A percentile compares a stretch with the other conserved stretches of the same genome.
Evolutionary conservation across 1,140 invertebrate genomes (phyloP).

Genomic region (Leptinotarsa lineolata): DNA sequence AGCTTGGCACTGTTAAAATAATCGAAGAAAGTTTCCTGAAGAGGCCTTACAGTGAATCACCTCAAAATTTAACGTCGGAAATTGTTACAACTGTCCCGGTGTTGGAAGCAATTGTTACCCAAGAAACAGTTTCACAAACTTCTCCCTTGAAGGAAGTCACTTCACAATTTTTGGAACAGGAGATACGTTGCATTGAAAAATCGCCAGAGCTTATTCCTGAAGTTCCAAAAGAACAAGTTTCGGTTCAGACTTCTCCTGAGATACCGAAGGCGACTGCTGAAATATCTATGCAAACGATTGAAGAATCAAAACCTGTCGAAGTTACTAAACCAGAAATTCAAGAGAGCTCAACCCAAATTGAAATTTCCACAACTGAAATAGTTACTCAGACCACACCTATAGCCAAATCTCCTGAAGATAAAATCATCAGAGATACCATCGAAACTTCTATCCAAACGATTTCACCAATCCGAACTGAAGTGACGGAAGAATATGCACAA

Average conservation of each 20-base stretch:
- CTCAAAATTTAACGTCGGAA: conserved; percentile 57
- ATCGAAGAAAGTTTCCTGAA: conserved; percentile 64
- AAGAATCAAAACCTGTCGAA: conserved; percentile 45
- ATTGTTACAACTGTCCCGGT: conserved; percentile 64
- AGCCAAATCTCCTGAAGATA: conserved; percentile 45
- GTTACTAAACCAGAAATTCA: conserved; percentile 43
- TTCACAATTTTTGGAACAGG: conserved; percentile 30
- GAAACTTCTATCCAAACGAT: conserved; percentile 64
- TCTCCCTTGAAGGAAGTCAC: conserved; percentile 48
- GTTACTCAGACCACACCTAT: conserved; percentile 46
- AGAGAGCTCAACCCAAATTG: conserved; percentile 52
- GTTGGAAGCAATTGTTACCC: conserved; percentile 61
- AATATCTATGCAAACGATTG: conserved; percentile 56
- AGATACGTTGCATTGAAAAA: conserved; percentile 8
- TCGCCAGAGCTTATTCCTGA: conserved; percentile 8
- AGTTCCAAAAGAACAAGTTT: conserved; percentile 55
- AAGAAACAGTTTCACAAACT: conserved; percentile 59
- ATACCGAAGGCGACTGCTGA: conserved; percentile 54
- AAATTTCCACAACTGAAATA: conserved; percentile 41
- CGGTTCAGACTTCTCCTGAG: conserved; percentile 66
- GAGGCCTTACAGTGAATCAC: conserved; percentile 55
- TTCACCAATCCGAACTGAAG: conserved; percentile 47
- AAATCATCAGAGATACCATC: conserved; percentile 51
- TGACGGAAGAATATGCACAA: conserved; percentile 55
- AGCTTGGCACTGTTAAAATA: conserved; percentile 64